Conservation (phyloP, 2,797 vertebrate species). For the Limosa lapponica region DNA sequence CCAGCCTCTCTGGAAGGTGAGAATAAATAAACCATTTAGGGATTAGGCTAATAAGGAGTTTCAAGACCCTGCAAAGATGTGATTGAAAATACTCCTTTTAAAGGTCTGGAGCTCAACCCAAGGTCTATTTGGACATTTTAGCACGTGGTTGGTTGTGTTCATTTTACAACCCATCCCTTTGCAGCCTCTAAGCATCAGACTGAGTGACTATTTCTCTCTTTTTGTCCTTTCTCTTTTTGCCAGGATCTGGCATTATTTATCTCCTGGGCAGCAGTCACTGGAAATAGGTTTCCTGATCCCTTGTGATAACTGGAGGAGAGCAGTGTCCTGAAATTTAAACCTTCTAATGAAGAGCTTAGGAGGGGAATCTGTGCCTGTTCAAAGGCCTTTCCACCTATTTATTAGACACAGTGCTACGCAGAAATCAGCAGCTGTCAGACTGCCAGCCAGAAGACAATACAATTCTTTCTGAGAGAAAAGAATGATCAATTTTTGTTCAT, state of each 20-base stretch:
- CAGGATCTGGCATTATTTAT: slow-evolving; percentile 12
- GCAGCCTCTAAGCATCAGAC: not conserved
- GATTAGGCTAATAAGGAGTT: not conserved
- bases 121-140: not conserved
- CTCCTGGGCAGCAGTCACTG: not conserved
- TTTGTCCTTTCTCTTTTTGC: not conserved
- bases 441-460: slow-evolving; percentile 23
- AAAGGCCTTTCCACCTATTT: slow-evolving; percentile 40
- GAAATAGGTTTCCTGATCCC: slow-evolving; percentile 5
- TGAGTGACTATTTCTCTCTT: not conserved
- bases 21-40: not conserved
- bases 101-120: not conserved
- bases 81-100: slow-evolving; percentile 5
- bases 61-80: not conserved
- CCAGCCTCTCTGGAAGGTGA: not conserved
- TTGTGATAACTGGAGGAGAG: not conserved
- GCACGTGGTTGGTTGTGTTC: not conserved
- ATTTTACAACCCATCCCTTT: not conserved
- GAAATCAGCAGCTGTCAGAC: slow-evolving; percentile 13
- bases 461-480: not conserved
- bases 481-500: slow-evolving; percentile 20
- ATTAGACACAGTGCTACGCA: not conserved
- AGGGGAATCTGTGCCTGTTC: not conserved
- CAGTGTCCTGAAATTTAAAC: slow-evolving; percentile 13
- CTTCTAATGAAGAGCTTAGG: slow-evolving; percentile 30